These are phyloP conservation scores for Ceratina calcarata DNA, from an alignment of 1,140 invertebrate genomes.

Conservation along the genomic window DNA sequence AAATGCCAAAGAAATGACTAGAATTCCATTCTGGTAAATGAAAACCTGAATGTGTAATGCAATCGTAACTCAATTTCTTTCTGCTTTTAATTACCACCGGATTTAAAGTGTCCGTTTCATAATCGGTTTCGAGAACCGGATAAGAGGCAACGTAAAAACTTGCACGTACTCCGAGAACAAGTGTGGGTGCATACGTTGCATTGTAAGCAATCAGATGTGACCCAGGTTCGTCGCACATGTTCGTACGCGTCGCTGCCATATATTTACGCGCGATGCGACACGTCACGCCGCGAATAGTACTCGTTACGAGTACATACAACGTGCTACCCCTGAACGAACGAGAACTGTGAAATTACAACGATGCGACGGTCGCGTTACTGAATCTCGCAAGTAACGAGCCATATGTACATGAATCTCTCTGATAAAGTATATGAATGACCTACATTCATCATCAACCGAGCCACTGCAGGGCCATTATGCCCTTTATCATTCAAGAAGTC, in stretches of 20 bases:
- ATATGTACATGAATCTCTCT: background rate
- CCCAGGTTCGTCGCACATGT: slow-evolving; percentile 11
- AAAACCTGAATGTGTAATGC: too few species aligned
- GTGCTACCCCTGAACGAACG: background rate
- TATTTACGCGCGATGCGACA: slow-evolving; percentile 11
- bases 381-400: slow-evolving; percentile 22
- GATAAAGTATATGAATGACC: slow-evolving; percentile 51
- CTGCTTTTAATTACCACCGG: background rate
- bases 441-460: slow-evolving; percentile 41
- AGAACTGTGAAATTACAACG: slow-evolving; percentile 14
- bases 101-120: slow-evolving; percentile 9
- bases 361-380: background rate
- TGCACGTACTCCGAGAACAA: background rate
- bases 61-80: background rate
- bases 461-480: slow-evolving; percentile 24
- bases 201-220: slow-evolving; percentile 44
- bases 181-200: slow-evolving; percentile 24
- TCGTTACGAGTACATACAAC: background rate
- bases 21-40: too few species aligned
- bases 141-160: slow-evolving; percentile 32
- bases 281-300: slow-evolving; percentile 18
- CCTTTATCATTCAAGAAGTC: slow-evolving; percentile 21
- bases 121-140: slow-evolving; percentile 28
- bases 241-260: slow-evolving; percentile 14
- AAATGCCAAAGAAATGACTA: too few species aligned